phyloP scores from a whole-genome alignment of 2,797 vertebrate species.

The Heterohyrax brucei region DNA sequence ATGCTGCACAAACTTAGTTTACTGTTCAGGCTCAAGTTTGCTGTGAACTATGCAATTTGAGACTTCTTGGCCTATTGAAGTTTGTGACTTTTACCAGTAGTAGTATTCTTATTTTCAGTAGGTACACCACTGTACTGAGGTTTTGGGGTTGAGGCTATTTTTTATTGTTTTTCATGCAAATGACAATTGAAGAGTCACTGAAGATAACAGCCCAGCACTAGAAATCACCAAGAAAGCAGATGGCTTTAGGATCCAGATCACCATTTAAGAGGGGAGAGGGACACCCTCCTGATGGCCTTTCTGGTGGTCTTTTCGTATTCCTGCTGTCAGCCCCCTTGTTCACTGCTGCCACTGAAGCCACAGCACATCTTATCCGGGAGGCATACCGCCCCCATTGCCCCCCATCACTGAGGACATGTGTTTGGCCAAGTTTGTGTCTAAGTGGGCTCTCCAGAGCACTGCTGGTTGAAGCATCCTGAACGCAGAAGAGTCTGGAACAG shows the following conservation, averaged over 20 bases:
- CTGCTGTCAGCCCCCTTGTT: neutral
- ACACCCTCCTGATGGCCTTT: neutral
- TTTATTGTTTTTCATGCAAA: conserved; percentile 65
- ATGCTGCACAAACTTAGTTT: conserved; percentile 65
- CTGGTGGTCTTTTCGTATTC: neutral
- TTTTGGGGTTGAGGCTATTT: conserved; percentile 50
- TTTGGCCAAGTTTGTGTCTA: neutral
- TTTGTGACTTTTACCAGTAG: conserved; percentile 68
- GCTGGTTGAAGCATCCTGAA: neutral
- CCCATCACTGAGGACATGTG: rapidly evolving
- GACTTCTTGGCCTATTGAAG: conserved; percentile 67
- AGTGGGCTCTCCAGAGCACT: neutral
- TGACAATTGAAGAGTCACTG: conserved; percentile 76
- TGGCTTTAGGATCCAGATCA: conserved; percentile 68
- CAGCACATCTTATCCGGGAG: neutral
- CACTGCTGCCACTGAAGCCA: too few species aligned
- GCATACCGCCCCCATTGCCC: rapidly evolving
- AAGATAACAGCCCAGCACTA: conserved; percentile 52
- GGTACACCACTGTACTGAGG: conserved; percentile 77
- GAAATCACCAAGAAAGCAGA: conserved; percentile 36
- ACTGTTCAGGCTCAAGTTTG: conserved; percentile 67
- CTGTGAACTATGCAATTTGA: conserved; percentile 68
- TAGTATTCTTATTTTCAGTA: conserved; percentile 82
- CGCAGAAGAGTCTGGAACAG: neutral
- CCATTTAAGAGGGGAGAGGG: neutral